These are phyloP conservation scores for Heliconius ethilla DNA, from an alignment of 2,888 invertebrate species.

Conservation along the genomic window DNA sequence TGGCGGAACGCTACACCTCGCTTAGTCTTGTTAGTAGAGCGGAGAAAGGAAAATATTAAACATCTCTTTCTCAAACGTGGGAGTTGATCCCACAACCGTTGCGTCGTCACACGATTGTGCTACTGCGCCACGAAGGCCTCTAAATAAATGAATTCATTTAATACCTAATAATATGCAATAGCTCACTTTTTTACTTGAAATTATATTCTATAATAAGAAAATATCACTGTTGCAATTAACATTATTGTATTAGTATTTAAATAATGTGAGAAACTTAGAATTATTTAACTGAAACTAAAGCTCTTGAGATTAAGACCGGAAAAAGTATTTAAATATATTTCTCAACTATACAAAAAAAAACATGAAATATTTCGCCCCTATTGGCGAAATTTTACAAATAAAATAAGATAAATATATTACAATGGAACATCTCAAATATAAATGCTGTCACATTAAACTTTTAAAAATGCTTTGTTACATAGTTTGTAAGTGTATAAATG, in stretches of 20 bases:
- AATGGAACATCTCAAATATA: neutral
- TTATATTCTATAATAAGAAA: neutral
- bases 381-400: too few species aligned
- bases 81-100: neutral
- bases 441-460: constrained; percentile 7
- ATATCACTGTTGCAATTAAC: neutral
- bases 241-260: neutral
- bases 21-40: too few species aligned
- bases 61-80: neutral
- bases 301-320: neutral
- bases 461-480: neutral
- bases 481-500: neutral
- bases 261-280: neutral
- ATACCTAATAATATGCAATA: neutral
- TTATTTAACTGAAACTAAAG: neutral
- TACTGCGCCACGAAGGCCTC: neutral
- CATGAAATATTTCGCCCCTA: too few species aligned
- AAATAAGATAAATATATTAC: neutral
- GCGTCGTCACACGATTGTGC: neutral
- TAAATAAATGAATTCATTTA: neutral
- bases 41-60: too few species aligned
- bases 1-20: too few species aligned
- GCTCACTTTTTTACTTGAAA: neutral
- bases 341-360: too few species aligned
- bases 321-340: neutral